Evolutionary conservation across 2,888 invertebrate species (phyloP).

Genomic region (Prostheceraeus crozeri): DNA sequence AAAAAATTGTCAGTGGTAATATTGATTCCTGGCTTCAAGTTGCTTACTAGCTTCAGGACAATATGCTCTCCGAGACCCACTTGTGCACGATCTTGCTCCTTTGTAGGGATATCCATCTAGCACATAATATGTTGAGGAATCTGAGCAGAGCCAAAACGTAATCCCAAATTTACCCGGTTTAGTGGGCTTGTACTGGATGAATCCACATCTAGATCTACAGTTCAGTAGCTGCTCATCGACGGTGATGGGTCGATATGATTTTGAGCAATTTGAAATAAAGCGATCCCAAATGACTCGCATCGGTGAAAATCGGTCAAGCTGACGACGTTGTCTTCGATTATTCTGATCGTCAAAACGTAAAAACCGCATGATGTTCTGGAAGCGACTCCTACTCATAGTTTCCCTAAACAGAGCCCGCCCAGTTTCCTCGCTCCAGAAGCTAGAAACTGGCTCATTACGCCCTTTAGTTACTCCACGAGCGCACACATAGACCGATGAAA

Average conservation of each 20-base stretch:
- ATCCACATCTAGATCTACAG: conserved; percentile 11
- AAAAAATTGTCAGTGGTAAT: conserved; percentile 23
- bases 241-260: conserved; percentile 10
- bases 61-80: conserved; percentile 19
- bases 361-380: conserved; percentile 15
- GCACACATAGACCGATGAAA: neutral
- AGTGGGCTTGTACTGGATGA: conserved; percentile 21
- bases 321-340: conserved; percentile 19
- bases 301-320: neutral
- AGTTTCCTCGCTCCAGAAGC: conserved; percentile 24
- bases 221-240: conserved; percentile 16
- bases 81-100: conserved; percentile 7
- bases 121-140: conserved; percentile 21
- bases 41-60: conserved; percentile 17
- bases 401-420: conserved; percentile 7
- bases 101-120: too few species aligned
- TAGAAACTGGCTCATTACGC: conserved; percentile 3
- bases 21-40: conserved; percentile 1
- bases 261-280: conserved; percentile 21
- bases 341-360: conserved; percentile 19
- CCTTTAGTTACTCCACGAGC: conserved; percentile 1
- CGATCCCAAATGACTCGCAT: conserved; percentile 9
- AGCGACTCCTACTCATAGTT: conserved; percentile 9
- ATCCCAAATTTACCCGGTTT: conserved; percentile 26
- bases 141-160: neutral